phyloP scores from a whole-genome alignment of 1,140 invertebrate species.

The Pectinophora gossypiella region DNA sequence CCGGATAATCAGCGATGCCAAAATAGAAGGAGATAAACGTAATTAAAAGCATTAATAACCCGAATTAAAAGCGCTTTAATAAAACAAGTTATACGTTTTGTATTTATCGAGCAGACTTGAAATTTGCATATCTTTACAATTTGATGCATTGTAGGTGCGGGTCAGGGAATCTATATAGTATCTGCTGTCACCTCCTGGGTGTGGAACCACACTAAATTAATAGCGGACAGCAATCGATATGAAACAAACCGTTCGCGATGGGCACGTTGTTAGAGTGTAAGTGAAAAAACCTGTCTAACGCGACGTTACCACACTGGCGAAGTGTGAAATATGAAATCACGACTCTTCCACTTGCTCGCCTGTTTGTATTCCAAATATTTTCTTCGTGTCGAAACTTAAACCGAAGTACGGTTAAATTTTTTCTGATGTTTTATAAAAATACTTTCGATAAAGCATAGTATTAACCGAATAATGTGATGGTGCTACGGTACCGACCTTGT shows the following conservation, averaged over 20 bases:
- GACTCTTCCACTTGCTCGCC: constrained; percentile 58
- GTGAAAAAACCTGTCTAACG: constrained; percentile 59
- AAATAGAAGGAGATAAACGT: constrained; percentile 54
- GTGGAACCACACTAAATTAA: neutral
- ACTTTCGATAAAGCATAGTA: constrained; percentile 24
- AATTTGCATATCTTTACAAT: constrained; percentile 65
- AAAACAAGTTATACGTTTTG: constrained; percentile 34
- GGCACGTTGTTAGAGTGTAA: constrained; percentile 11
- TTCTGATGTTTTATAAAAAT: constrained; percentile 31
- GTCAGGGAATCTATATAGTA: neutral
- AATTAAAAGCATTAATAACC: constrained; percentile 59
- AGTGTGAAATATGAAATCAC: constrained; percentile 75
- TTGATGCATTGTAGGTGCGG: constrained; percentile 37
- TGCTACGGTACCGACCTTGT: no score
- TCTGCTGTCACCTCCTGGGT: neutral
- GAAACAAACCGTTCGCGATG: neutral
- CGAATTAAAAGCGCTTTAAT: constrained; percentile 42
- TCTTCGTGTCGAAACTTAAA: constrained; percentile 59
- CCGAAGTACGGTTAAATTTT: constrained; percentile 31
- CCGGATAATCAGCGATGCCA: constrained; percentile 28
- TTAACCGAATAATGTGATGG: constrained; percentile 26
- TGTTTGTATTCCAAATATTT: constrained; percentile 71
- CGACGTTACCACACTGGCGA: constrained; percentile 58
- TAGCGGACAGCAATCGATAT: neutral
- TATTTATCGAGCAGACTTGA: constrained; percentile 34